Percentiles rank a stretch among this genome's conserved stretches.
Evolutionary conservation across 2,888 invertebrate genomes (phyloP).

Genomic region (Chromoteleia sp.): DNA sequence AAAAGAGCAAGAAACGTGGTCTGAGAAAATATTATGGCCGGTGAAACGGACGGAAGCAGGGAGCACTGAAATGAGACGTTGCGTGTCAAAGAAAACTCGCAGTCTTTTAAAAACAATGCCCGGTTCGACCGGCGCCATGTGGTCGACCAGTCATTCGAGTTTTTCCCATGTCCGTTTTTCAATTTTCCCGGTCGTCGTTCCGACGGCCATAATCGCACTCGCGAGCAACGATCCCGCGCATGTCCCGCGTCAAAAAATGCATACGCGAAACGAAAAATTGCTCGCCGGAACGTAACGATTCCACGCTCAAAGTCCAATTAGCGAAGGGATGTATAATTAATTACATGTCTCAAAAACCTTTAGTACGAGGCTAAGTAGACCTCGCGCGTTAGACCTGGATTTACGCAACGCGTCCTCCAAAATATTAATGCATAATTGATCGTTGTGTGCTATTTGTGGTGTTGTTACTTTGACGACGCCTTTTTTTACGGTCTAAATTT

Average conservation of each 20-base stretch:
- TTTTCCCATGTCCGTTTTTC: slow-evolving; percentile 17
- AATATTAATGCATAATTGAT: slow-evolving; percentile 62
- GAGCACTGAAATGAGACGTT: slow-evolving; percentile 44
- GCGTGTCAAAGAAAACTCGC: slow-evolving; percentile 42
- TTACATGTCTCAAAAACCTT: slow-evolving; percentile 79
- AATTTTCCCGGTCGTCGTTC: slow-evolving; percentile 23
- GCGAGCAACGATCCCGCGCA: slow-evolving; percentile 22
- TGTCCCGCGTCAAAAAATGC: slow-evolving; percentile 26
- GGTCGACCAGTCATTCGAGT: slow-evolving; percentile 59
- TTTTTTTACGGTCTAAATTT: slow-evolving; percentile 9
- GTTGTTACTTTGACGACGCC: slow-evolving; percentile 30
- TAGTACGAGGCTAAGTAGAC: slow-evolving; percentile 83
- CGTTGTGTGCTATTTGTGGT: slow-evolving; percentile 10
- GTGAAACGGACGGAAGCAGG: slow-evolving; percentile 17
- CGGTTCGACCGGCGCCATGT: slow-evolving; percentile 71
- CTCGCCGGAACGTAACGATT: slow-evolving; percentile 43
- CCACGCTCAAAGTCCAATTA: slow-evolving; percentile 79
- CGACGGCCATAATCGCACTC: slow-evolving; percentile 46
- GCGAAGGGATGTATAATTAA: slow-evolving; percentile 81
- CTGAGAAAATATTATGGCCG: slow-evolving; percentile 36
- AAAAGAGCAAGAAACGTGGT: slow-evolving; percentile 11
- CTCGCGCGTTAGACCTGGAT: slow-evolving; percentile 20
- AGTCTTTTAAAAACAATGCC: slow-evolving; percentile 67
- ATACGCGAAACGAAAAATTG: slow-evolving; percentile 28
- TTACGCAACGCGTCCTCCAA: slow-evolving; percentile 19